Evolutionary conservation across 2,888 invertebrate species (phyloP), one percentile per base, ranked within the genome.

Genomic region (Nymphalis c-album): DNA sequence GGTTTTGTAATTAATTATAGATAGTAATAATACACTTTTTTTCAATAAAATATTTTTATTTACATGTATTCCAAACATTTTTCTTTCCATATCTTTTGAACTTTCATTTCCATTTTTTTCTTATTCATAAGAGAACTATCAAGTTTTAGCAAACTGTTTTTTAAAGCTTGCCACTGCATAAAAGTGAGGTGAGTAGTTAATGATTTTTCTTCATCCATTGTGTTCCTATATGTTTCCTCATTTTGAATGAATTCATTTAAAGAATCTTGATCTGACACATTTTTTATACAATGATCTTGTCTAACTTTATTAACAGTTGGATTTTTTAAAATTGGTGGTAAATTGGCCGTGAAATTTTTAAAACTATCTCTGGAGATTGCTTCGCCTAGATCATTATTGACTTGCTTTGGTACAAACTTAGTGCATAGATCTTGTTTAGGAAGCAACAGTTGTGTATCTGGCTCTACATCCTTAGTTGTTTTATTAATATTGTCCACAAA

Each of bases 91-190:
- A 90, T 82, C 73, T 84, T 87, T 72, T 84, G 73, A 60, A 91
- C 80, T 72, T 87, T 90, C 69, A 78, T 86, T 76, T 85, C 80
- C 62, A 91, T 81, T 80, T 89, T 90, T 74, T 82, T 84, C 48
- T 82, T 82, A 31, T 80, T 85, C 16, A 80, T 74, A 20, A 83
- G 70, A 8, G 76, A 71, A 8, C 83, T 75, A 66, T 80, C 77
- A 16, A 90, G 76, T 76, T 86, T 87, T 4, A 80, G 70, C 18
- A 92, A 71, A 50, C 84, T 80, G 31, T 80, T 87, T 79, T 87
- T 92, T 17, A 94, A 78, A 59, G 91, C 85, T 76, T 93, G 92
- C 93, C 93, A 94, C 70, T 93, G 93, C 86, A 93, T 90, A 64
- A 93, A 92, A 72, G 93, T 92, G 48, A 94, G 80, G 73, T 92